Conservation (phyloP, 2,797 vertebrate species). For the Simalia tracyae region DNA sequence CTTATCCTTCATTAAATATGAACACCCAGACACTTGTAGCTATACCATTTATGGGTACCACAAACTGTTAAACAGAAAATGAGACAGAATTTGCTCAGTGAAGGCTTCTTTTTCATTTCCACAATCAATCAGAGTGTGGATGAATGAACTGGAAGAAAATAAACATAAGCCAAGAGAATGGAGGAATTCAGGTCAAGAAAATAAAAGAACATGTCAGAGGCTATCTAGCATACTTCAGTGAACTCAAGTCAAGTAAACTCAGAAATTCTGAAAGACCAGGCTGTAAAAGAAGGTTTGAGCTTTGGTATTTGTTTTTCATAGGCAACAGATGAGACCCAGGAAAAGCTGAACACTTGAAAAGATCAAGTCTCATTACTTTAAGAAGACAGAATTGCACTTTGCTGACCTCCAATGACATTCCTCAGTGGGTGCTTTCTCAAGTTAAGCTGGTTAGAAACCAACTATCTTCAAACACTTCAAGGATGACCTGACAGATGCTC, state of each 20-base stretch:
- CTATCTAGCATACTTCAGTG: constrained; percentile 13
- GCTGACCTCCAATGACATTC: neutral
- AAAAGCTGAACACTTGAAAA: neutral
- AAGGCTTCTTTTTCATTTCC: neutral
- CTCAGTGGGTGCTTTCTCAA: neutral
- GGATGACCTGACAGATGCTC: neutral
- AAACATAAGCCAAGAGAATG: neutral
- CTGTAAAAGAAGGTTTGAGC: neutral
- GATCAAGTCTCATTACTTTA: neutral
- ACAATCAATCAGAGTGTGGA: neutral
- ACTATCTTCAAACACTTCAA: neutral
- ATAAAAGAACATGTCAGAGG: constrained; percentile 8
- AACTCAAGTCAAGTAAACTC: neutral
- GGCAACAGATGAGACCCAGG: neutral
- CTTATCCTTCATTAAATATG: neutral
- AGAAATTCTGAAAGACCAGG: constrained; percentile 3
- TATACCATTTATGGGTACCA: neutral
- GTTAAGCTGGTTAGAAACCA: neutral
- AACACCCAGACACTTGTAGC: neutral
- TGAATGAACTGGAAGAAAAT: neutral
- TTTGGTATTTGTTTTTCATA: neutral
- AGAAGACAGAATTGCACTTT: neutral
- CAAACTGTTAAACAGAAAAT: neutral
- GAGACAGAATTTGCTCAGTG: neutral
- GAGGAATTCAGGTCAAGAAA: constrained; percentile 12